Percentiles rank a stretch among this genome's conserved stretches.
These are phyloP conservation scores for Tetrapedia diversipes DNA, from an alignment of 2,888 invertebrate genomes.

Conservation along the genomic window DNA sequence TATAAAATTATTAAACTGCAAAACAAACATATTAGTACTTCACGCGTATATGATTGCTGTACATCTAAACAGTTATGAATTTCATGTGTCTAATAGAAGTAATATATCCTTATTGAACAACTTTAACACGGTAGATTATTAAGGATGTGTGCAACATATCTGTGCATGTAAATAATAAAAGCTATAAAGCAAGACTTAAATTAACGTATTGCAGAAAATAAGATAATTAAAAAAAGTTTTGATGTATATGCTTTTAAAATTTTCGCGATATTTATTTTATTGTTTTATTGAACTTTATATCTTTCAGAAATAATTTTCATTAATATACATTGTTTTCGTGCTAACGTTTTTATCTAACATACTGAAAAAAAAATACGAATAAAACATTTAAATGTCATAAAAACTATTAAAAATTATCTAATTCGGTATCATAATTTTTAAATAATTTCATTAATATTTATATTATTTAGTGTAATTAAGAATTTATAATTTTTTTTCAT, in stretches of 20 bases:
- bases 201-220: neutral
- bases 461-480: conserved; percentile 28
- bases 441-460: conserved; percentile 40
- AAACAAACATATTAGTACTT: conserved; percentile 10
- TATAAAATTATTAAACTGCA: conserved; percentile 39
- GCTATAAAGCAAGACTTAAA: conserved; percentile 20
- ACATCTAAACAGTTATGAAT: conserved; percentile 35
- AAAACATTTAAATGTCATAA: conserved; percentile 18
- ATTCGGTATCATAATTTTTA: conserved; percentile 27
- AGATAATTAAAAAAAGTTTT: conserved; percentile 24
- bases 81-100: conserved; percentile 21
- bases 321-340: neutral
- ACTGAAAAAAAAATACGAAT: conserved; percentile 11
- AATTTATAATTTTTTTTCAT: conserved; percentile 12
- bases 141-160: conserved; percentile 38
- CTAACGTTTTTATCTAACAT: conserved; percentile 15
- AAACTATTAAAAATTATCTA: conserved; percentile 13
- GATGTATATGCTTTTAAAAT: conserved; percentile 1
- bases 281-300: too few species aligned
- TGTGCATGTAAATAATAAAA: conserved; percentile 54
- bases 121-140: conserved; percentile 14
- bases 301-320: conserved; percentile 13
- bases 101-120: conserved; percentile 19
- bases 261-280: conserved; percentile 12
- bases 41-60: conserved; percentile 10